A percentile compares a stretch with the other conserved stretches of the same genome.
Evolutionary conservation across 2,888 invertebrate genomes (phyloP).

Genomic region (Axea sp.): DNA sequence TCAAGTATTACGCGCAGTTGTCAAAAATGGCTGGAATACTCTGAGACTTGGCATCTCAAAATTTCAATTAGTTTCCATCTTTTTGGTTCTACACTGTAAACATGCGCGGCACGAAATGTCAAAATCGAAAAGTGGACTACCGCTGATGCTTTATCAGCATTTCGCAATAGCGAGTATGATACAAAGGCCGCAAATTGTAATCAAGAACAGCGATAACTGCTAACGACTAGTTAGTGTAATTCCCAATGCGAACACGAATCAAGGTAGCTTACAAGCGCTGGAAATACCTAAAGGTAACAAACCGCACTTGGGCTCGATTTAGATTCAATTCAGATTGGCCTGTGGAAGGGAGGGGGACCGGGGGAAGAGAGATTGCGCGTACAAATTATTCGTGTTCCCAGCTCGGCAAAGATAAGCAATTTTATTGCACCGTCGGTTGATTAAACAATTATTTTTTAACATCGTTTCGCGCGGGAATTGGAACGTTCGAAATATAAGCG

Average conservation of each 20-base stretch:
- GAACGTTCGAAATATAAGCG: slow-evolving; percentile 24
- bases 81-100: slow-evolving; percentile 15
- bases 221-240: slow-evolving; percentile 62
- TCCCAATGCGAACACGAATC: slow-evolving; percentile 64
- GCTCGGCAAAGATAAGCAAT: slow-evolving; percentile 48
- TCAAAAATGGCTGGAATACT: too few species aligned
- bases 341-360: slow-evolving; percentile 11
- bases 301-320: slow-evolving; percentile 64
- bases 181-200: slow-evolving; percentile 62
- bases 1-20: too few species aligned
- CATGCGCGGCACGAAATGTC: slow-evolving; percentile 38
- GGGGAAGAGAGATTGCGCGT: slow-evolving; percentile 53
- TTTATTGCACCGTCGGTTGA: slow-evolving; percentile 58
- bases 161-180: slow-evolving; percentile 48
- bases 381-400: slow-evolving; percentile 61
- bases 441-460: slow-evolving; percentile 63
- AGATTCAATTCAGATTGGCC: slow-evolving; percentile 63
- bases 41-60: too few species aligned
- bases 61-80: not conserved
- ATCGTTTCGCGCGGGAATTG: slow-evolving; percentile 17
- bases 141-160: slow-evolving; percentile 41
- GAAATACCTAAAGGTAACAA: slow-evolving; percentile 63
- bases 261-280: slow-evolving; percentile 61
- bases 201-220: slow-evolving; percentile 63
- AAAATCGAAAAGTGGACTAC: slow-evolving; percentile 33